phyloP scores from a whole-genome alignment of 2,797 vertebrate genomes.

The Acanthiza pusilla region DNA sequence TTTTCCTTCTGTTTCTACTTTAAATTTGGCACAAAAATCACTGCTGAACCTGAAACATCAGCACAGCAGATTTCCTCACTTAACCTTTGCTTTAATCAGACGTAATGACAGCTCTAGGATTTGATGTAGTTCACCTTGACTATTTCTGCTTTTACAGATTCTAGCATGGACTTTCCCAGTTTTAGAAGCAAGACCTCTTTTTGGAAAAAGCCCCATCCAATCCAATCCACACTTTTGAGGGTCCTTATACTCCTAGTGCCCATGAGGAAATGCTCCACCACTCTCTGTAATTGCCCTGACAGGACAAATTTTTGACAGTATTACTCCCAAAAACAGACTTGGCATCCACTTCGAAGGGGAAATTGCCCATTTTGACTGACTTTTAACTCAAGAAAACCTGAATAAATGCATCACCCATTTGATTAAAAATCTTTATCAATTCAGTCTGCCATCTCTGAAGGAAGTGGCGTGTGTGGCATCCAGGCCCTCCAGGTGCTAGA shows the following conservation, averaged over 20 bases:
- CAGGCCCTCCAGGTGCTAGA: neutral
- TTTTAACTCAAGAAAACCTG: neutral
- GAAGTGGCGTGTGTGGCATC: fast-evolving
- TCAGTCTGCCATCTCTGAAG: neutral
- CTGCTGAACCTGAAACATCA: neutral
- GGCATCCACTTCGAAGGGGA: neutral
- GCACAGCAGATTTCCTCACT: neutral
- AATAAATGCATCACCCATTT: neutral
- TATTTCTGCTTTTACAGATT: neutral
- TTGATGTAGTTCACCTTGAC: neutral
- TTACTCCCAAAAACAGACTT: neutral
- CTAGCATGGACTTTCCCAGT: neutral
- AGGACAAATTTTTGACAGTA: neutral
- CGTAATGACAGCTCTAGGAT: neutral
- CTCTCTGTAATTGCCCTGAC: neutral
- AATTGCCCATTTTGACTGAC: neutral
- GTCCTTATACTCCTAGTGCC: neutral
- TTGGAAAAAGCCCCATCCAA: neutral
- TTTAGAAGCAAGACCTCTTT: neutral
- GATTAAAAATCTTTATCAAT: neutral
- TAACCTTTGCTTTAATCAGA: neutral
- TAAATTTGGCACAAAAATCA: neutral
- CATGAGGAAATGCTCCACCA: neutral
- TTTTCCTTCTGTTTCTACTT: neutral
- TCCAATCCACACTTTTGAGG: neutral